Conservation (phyloP, 2,888 invertebrate genomes). For the Agrochola litura region DNA sequence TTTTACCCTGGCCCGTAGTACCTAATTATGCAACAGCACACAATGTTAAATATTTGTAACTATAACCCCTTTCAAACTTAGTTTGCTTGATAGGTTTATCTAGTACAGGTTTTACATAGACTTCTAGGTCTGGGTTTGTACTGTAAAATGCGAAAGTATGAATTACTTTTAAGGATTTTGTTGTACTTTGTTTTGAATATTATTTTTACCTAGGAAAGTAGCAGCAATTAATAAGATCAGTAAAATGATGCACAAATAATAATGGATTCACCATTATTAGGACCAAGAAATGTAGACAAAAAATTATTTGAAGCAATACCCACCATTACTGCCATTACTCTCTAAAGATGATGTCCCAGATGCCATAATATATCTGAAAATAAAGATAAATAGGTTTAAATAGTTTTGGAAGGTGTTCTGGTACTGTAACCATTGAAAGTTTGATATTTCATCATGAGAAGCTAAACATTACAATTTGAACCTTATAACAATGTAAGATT, state of each 20-base stretch:
- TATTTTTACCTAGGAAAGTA: not conserved
- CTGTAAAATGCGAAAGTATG: not conserved
- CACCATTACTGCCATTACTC: conserved; percentile 94
- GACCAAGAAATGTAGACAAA: not conserved
- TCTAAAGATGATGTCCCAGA: conserved; percentile 95
- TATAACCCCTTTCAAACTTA: not conserved
- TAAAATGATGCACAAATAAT: too few species aligned
- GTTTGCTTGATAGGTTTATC: not conserved
- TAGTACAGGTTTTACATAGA: not conserved
- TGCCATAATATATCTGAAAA: conserved; percentile 92
- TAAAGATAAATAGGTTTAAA: conserved; percentile 39
- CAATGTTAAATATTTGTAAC: not conserved
- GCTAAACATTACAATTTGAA: not conserved
- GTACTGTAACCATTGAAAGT: not conserved
- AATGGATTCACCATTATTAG: too few species aligned
- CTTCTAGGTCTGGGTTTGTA: not conserved
- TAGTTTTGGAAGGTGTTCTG: too few species aligned
- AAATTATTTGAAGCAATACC: conserved; percentile 72
- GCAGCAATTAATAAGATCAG: not conserved
- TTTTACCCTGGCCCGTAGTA: not conserved
- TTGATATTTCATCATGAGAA: not conserved
- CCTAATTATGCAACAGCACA: not conserved
- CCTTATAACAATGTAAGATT: not conserved
- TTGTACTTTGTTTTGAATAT: not conserved
- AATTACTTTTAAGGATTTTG: not conserved